Conservation (phyloP, 1,140 invertebrate genomes). For the Brachionus asplanchnoidis region DNA sequence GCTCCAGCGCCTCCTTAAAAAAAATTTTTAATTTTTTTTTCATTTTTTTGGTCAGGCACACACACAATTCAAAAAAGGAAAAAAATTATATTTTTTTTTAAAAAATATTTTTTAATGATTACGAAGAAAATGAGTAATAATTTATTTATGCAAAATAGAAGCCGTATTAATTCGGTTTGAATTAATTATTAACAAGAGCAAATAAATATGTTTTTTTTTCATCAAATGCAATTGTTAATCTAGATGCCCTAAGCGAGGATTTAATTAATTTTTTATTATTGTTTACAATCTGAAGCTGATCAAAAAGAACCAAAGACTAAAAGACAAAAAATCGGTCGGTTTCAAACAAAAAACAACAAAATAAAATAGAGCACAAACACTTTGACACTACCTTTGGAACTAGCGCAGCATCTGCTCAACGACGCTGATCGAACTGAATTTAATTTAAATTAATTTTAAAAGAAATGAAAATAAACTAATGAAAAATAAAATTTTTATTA, state of each 20-base stretch:
- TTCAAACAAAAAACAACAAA: background rate
- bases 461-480: background rate
- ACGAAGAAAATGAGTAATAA: background rate
- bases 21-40: slow-evolving; percentile 35
- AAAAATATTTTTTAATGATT: background rate
- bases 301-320: background rate
- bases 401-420: background rate
- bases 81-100: too few species aligned
- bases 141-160: background rate
- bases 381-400: background rate
- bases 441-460: background rate
- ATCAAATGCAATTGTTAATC: background rate
- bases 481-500: background rate
- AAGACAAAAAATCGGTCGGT: background rate
- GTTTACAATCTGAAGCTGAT: too few species aligned
- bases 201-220: background rate
- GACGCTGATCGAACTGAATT: background rate
- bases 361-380: background rate
- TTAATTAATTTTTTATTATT: background rate
- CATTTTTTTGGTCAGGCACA: background rate
- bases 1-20: slow-evolving; percentile 66
- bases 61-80: too few species aligned
- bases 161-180: background rate
- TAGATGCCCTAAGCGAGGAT: background rate
- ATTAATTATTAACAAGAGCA: background rate